These are phyloP conservation scores for Drosophila siamana DNA, from an alignment of 2,888 invertebrate species.

Conservation along the genomic window DNA sequence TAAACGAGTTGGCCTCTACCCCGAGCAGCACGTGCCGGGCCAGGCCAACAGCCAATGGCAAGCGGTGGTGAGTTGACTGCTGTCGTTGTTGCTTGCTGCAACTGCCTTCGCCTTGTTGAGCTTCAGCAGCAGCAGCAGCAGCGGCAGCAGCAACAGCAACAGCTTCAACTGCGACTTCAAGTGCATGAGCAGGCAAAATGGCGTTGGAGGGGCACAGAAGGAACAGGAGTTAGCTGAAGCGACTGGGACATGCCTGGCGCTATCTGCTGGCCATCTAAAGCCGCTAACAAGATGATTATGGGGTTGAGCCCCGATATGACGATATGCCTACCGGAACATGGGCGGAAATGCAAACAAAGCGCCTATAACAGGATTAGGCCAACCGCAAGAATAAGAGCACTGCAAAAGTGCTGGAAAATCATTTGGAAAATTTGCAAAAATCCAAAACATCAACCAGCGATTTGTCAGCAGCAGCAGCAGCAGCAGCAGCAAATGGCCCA, in stretches of 20 bases:
- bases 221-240: constrained; percentile 41
- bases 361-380: constrained; percentile 65
- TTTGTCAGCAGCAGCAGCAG: constrained; percentile 82
- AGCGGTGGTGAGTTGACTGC: constrained; percentile 72
- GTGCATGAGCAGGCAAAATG: constrained; percentile 58
- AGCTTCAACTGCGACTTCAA: constrained; percentile 13
- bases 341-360: constrained; percentile 80
- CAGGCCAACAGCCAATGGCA: constrained; percentile 75
- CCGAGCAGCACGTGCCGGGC: constrained; percentile 83
- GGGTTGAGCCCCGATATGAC: constrained; percentile 39
- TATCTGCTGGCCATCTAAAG: constrained; percentile 68
- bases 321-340: constrained; percentile 68
- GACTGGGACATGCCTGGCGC: constrained; percentile 18
- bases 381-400: constrained; percentile 43
- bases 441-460: constrained; percentile 54
- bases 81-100: constrained; percentile 3
- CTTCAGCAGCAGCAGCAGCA: no score
- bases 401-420: constrained; percentile 32
- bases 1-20: constrained; percentile 64
- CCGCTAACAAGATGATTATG: constrained; percentile 79
- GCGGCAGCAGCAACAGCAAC: constrained; percentile 7
- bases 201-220: constrained; percentile 45
- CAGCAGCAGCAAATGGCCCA: constrained; percentile 68
- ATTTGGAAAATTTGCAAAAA: constrained; percentile 68
- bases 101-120: constrained; percentile 15